Conservation (phyloP, 2,113 vertebrate species). For the Pterocles gutturalis region DNA sequence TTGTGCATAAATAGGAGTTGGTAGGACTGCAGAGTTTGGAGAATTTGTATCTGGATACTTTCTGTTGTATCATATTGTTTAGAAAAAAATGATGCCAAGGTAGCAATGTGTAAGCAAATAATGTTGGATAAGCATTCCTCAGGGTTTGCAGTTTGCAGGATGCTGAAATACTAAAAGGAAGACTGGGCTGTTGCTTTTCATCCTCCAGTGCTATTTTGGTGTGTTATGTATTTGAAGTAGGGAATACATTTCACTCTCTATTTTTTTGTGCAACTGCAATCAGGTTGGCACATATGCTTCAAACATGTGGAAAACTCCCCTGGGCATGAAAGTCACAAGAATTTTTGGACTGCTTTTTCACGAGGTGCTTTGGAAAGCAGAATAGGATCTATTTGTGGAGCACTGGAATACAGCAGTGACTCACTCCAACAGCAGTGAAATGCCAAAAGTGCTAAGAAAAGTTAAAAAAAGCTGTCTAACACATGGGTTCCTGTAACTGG, state of each 20-base stretch:
- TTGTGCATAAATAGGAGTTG: not conserved
- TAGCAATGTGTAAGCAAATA: accelerated
- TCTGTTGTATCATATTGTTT: not conserved
- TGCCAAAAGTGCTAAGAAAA: not conserved
- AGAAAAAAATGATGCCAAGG: not conserved
- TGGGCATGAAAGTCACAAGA: not conserved
- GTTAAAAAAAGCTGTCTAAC: not conserved
- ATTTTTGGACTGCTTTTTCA: not conserved
- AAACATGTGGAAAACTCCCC: not conserved
- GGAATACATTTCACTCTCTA: not conserved
- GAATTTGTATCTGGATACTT: not conserved
- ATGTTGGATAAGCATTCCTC: not conserved
- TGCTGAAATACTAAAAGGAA: not conserved
- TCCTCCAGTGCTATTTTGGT: not conserved
- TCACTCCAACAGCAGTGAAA: not conserved
- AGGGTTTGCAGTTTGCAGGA: not conserved
- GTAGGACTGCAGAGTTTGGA: not conserved
- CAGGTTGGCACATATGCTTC: not conserved
- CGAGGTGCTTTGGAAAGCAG: not conserved
- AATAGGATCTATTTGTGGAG: not conserved
- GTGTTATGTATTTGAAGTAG: not conserved
- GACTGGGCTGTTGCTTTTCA: not conserved
- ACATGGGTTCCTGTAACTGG: not conserved
- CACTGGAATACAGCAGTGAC: not conserved
- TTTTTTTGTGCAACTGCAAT: not conserved